A percentile compares a stretch with the other conserved stretches of the same genome.
These are phyloP conservation scores for Cebidichthys violaceus DNA, from an alignment of 2,113 vertebrate species.

Conservation along the genomic window DNA sequence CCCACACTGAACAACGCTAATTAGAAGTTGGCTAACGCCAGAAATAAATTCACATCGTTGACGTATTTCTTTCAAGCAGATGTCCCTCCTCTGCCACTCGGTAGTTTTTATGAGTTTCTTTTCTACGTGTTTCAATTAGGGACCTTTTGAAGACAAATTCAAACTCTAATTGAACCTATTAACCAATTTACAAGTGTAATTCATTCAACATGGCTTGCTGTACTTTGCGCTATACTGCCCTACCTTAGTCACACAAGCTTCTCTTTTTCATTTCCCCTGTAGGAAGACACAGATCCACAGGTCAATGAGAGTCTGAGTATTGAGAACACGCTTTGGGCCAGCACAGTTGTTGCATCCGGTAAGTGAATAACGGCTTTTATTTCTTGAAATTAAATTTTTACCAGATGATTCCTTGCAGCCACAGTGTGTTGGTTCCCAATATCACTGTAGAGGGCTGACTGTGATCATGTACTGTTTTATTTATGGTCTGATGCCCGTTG, in stretches of 20 bases:
- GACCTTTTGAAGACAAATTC: no score
- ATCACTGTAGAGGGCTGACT: no score
- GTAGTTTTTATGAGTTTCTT: no score
- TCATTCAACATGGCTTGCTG: not conserved
- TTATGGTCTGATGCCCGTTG: not conserved
- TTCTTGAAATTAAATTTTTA: not conserved
- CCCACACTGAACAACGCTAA: not conserved
- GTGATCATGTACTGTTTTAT: not conserved
- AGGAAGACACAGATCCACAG: slow-evolving; percentile 95
- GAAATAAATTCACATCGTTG: slow-evolving; percentile 36
- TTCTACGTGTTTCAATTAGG: not conserved
- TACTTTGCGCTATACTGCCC: no score
- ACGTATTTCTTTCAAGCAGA: slow-evolving; percentile 1
- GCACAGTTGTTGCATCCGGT: slow-evolving; percentile 98
- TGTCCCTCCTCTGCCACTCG: not conserved
- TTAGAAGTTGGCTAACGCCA: slow-evolving; percentile 23
- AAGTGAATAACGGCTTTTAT: slow-evolving; percentile 34
- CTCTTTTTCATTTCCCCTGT: slow-evolving; percentile 35
- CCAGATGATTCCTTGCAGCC: not conserved
- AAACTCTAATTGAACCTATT: not conserved
- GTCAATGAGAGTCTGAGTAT: slow-evolving; percentile 95
- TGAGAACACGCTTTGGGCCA: slow-evolving; percentile 97
- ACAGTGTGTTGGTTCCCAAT: not conserved
- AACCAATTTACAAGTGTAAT: not conserved
- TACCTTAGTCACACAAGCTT: no score